Evolutionary conservation across 53 echinoderm and acorn worm species (phyloP).

Genomic region (Luidia sarsii): DNA sequence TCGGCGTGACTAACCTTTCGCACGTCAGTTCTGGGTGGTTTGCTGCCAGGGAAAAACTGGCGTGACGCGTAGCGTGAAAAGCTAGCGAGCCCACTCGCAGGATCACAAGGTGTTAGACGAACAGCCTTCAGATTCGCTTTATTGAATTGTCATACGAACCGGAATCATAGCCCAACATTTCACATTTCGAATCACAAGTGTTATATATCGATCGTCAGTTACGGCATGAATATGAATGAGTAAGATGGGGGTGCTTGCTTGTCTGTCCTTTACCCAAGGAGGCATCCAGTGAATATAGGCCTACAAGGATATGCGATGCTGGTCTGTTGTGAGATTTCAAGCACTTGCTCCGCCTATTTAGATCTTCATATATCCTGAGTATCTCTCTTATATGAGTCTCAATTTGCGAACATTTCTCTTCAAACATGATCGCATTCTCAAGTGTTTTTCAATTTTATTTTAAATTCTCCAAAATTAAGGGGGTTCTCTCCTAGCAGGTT

Average conservation of each 20-base stretch:
- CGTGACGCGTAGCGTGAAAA: conserved; percentile 14
- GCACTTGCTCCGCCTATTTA: no score
- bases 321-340: no score
- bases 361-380: no score
- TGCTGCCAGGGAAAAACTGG: background rate
- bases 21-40: conserved; percentile 26
- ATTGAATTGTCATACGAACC: conserved; percentile 42
- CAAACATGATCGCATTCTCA: no score
- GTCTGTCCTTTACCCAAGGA: background rate
- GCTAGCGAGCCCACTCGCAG: conserved; percentile 3
- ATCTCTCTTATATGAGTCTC: no score
- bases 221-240: conserved; percentile 41
- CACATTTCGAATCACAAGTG: conserved; percentile 48
- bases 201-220: conserved; percentile 20
- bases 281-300: background rate
- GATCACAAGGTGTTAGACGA: conserved; percentile 28
- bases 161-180: conserved; percentile 29
- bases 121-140: conserved; percentile 32
- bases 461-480: no score
- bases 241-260: no score
- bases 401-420: no score
- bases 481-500: no score
- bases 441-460: no score
- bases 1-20: conserved; percentile 47
- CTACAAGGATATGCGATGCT: no score